Base-by-base conservation (phyloP, 37 sponge, comb jelly and placozoan species). In the Petrosia ficiformis region DNA sequence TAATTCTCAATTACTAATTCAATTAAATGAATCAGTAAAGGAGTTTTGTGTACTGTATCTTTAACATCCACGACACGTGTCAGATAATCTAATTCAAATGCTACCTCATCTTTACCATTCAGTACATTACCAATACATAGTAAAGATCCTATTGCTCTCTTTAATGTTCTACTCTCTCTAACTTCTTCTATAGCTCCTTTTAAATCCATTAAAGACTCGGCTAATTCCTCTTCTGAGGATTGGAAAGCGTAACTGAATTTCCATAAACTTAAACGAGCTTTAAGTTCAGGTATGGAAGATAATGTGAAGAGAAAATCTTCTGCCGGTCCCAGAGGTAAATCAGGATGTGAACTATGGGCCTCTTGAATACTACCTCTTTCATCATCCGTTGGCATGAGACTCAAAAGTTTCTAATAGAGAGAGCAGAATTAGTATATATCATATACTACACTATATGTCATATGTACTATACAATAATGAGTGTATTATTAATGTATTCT, bases 131-230 rank as follows among this genome's bases (percentile, higher is more conserved):
- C 93, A 67, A 93, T 89, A 24, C 81, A 72, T 73, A 96, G 84
- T 30, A 96, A 72, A 26, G 83, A 59, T 14, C 89, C 85, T 30
- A 96, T 54, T 24, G 85, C 74, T 42, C 48, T 73, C 66, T 80
- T 86, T 31, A 96, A 80, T 6, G 97, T 96, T 39, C 37, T 33
- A 44, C 82, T 89, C 11, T 52, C 59, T 48, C 54, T 37, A 4
- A 96, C 72, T 22, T 96, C 91, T 28, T 34, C 67, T 19, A 86
- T 73, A 44, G 90, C 87, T 36, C 72, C 59, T 84, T 96, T 96
- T 52, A 96, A 66, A 37, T 93, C 90, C 97, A 96, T 96, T 71
- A 96, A 73, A 34, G 81, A 76, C 73, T 96, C 97, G 29, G 93
- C 97, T 59, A 93, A 72, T 68, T 92, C 94, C 84, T 89, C 87